Conservation (phyloP, 2,113 vertebrate species). For the Oxyura jamaicensis region DNA sequence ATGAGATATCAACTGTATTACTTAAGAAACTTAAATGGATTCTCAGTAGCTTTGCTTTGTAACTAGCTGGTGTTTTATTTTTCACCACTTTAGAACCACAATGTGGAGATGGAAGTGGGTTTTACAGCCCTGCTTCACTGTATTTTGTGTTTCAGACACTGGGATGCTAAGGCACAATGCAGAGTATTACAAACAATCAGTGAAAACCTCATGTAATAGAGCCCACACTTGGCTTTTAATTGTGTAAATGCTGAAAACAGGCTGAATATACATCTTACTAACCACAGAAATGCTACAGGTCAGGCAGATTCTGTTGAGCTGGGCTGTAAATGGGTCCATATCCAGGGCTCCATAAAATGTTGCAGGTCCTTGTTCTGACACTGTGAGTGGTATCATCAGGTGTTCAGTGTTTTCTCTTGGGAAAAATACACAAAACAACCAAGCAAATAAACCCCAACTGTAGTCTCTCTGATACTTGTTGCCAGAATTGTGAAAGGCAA, state of each 20-base stretch:
- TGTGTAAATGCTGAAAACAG: neutral
- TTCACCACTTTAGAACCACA: neutral
- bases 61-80: neutral
- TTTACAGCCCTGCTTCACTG: neutral
- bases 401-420: neutral
- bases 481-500: neutral
- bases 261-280: neutral
- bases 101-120: neutral
- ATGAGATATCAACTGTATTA: neutral
- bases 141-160: neutral
- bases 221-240: neutral
- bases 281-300: neutral
- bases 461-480: neutral
- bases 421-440: neutral
- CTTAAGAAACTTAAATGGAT: neutral
- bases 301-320: neutral
- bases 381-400: neutral
- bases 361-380: neutral
- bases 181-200: neutral
- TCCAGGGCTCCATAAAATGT: neutral
- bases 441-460: neutral
- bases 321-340: neutral
- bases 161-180: neutral
- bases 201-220: neutral
- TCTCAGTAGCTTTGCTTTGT: neutral